Base-by-base conservation (phyloP, 2,113 vertebrate genomes). In the Trichechus manatus region DNA sequence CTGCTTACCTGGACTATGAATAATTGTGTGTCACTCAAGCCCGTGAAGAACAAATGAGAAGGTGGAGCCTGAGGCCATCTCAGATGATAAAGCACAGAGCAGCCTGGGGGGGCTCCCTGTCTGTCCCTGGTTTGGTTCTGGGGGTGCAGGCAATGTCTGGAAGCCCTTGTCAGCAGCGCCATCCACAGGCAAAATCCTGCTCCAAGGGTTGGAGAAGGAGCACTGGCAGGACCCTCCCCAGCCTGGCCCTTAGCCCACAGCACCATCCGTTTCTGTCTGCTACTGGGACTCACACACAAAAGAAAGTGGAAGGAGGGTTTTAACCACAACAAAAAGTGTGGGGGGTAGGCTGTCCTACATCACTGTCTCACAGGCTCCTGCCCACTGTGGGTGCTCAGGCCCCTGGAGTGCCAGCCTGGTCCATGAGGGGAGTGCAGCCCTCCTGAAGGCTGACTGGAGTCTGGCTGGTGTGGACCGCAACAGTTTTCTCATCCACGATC, bases 331-430 rank as follows among this genome's bases (percentile, higher is more conserved):
- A 97, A 94, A 98, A 98, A 15, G 97, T 92, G 97, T 98, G 97
- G 98, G 92, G 94, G 95, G 89, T 91, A 93, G 97, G 96, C 91
- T 87, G 89, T 95, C 96, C 85, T 77, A n/a, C 61, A 59, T 56
- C 78, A 75, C 66, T 70, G 63, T 98, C 96, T 89, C 77, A 63
- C 53, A 77, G 50, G 79, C 96, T 97, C 64, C 81, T 90, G 93
- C 89, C 95, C 78, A 39, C 9, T 7, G 10, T 5, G 0, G 61
- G 85, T 47, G 42, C 94, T 99, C 99, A 99, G 95, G 99, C 99
- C 14, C 99, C 99, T 0, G 99, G 99, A 39, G 99, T 99, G 23
- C 99, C 99, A 0, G 99, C 99, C 83, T 98, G 99, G 81, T 98
- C 99, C 97, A 99, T 99, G 19, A 99, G 99, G 0, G 99, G 99